Evolutionary conservation across 2,888 invertebrate genomes (phyloP), one percentile per base, ranked within the genome.

Genomic region (Hirtodrosophila histrioides): DNA sequence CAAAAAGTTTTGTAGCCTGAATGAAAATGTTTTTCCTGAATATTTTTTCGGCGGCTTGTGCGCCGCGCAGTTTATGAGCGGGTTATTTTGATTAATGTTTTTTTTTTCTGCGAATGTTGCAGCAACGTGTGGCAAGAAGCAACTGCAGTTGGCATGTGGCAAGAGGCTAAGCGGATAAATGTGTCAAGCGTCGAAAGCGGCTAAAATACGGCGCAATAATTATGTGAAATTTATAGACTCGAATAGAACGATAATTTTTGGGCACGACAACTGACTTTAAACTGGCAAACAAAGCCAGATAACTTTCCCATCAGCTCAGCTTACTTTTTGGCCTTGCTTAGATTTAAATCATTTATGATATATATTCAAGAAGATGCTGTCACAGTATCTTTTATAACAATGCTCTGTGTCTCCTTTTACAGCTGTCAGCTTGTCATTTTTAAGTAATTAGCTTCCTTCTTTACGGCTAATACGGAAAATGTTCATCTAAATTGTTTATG

Each of bases 21-120:
- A 74, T 69, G 62, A 69, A 78, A 84, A 69, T 75, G 64, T 71
- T 74, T 77, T 63, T 48, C 29, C 40, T 24, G 12, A 37, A 50
- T 61, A 50, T 61, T 41, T 46, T 54, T 54, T 43, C 11, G n/a
- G 7, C 50, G 37, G 41, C 49, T 31, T 33, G 54, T 17, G 2
- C 17, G 17, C 17, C 50, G 70, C 69, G 57, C 74, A 78, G 67
- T 71, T 81, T 85, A 78, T 85, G 85, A 78, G 61, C 63, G 74
- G 76, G 66, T 69, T 82, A 82, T 78, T 85, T 85, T 81, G 85
- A 81, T 81, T 82, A 81, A 82, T 81, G 81, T 53, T 55, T 61
- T 50, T 55, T 61, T 50, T 17, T 51, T 53, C 62, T 65, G 69
- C 43, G 43, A 55, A 46, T 61, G 35, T 45, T 54, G 71, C 57